Percentiles rank a stretch among this genome's conserved stretches.
phyloP scores from a whole-genome alignment of 2,113 vertebrate genomes.

The Illadopsis cleaveri region DNA sequence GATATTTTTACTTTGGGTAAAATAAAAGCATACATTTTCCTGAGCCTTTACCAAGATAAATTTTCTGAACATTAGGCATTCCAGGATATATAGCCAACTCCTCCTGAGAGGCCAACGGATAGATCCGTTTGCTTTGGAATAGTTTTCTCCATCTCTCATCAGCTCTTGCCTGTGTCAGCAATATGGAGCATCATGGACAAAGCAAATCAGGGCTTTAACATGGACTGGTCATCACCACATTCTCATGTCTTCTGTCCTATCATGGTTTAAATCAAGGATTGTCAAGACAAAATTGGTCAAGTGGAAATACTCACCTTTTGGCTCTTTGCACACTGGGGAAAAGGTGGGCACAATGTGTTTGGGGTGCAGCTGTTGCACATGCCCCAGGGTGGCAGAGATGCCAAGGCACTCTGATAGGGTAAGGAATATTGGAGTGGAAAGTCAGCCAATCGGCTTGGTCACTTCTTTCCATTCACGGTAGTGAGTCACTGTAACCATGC shows the following conservation, averaged over 20 bases:
- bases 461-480: background rate
- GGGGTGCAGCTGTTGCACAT: background rate
- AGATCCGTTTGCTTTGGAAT: conserved; percentile 47
- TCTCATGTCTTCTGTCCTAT: background rate
- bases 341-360: background rate
- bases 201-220: background rate
- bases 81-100: conserved; percentile 45
- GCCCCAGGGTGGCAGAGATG: background rate
- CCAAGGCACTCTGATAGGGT: background rate
- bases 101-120: conserved; percentile 36
- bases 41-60: conserved; percentile 66
- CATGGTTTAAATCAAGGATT: background rate
- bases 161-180: conserved; percentile 6
- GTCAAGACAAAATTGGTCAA: background rate
- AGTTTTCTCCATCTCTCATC: background rate
- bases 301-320: background rate
- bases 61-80: conserved; percentile 63
- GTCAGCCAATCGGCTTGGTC: background rate
- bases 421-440: background rate
- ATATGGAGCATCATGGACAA: background rate
- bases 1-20: conserved; percentile 67
- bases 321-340: background rate
- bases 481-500: background rate
- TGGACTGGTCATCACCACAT: background rate
- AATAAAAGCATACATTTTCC: conserved; percentile 71